phyloP scores from a whole-genome alignment of 2,797 vertebrate species.

The Bufotes viridis region DNA sequence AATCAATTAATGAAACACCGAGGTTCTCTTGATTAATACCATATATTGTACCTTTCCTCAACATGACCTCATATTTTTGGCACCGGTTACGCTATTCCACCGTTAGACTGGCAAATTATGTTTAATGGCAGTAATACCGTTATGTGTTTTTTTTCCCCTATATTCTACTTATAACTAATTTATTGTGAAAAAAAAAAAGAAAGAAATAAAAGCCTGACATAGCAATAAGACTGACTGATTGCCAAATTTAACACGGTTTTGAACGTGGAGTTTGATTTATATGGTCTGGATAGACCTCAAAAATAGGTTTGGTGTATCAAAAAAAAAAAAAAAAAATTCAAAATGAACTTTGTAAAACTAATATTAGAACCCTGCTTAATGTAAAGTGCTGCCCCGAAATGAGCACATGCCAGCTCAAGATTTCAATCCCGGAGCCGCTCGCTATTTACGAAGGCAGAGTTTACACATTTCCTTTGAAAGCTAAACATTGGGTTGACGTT shows the following conservation, averaged over 20 bases:
- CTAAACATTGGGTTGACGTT: conserved; percentile 44
- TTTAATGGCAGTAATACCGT: conserved; percentile 59
- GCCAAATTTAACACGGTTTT: conserved; percentile 65
- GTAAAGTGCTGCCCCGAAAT: conserved; percentile 61
- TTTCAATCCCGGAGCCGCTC: conserved; percentile 12
- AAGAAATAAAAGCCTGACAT: conserved; percentile 60
- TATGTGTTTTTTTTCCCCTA: conserved; percentile 44
- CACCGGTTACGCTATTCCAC: conserved; percentile 44
- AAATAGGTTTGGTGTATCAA: conserved; percentile 59
- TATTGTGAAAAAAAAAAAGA: conserved; percentile 38
- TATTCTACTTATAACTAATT: conserved; percentile 51
- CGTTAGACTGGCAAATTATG: conserved; percentile 54
- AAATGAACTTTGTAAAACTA: conserved; percentile 49
- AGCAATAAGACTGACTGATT: conserved; percentile 65
- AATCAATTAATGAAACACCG: conserved; percentile 57
- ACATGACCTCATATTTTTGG: conserved; percentile 61
- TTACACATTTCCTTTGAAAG: conserved; percentile 37
- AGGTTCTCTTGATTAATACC: conserved; percentile 56
- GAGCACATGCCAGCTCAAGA: conserved; percentile 3
- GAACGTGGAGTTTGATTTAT: conserved; percentile 69
- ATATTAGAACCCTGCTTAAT: conserved; percentile 66
- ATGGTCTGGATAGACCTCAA: conserved; percentile 67
- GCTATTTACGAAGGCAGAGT: conserved; percentile 32
- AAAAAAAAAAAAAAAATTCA: fast-evolving
- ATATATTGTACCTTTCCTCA: conserved; percentile 54